These are phyloP conservation scores for Myiothlypis coronata DNA, from an alignment of 2,797 vertebrate species.

Conservation along the genomic window DNA sequence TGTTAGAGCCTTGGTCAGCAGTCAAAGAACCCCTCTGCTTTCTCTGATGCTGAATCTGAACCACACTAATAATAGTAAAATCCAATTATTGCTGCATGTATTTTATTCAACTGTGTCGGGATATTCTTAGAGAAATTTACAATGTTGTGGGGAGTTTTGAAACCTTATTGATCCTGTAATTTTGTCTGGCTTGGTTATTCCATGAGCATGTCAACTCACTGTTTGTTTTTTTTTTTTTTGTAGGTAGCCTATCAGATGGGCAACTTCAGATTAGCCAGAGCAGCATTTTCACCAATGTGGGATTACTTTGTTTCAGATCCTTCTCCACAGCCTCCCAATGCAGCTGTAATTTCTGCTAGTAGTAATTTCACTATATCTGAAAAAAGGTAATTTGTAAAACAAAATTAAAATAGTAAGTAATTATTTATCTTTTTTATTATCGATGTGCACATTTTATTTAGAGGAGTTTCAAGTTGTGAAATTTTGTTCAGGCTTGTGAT, in stretches of 20 bases:
- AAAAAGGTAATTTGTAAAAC: conserved; percentile 69
- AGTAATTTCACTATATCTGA: conserved; percentile 58
- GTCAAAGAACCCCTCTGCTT: background rate
- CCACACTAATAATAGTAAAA: background rate
- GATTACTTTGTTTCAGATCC: conserved; percentile 80
- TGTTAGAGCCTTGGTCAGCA: background rate
- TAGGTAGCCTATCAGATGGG: conserved; percentile 88
- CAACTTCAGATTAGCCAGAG: conserved; percentile 81
- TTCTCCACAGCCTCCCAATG: background rate
- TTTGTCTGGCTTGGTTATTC: background rate
- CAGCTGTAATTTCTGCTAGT: conserved; percentile 53
- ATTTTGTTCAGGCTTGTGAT: background rate
- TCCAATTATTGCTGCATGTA: conserved; percentile 17
- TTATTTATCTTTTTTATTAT: background rate
- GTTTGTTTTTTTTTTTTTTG: conserved; percentile 20
- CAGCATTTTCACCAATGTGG: conserved; percentile 85
- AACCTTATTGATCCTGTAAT: background rate
- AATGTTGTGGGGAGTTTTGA: background rate
- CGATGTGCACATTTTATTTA: background rate
- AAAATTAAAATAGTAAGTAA: background rate
- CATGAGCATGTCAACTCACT: background rate
- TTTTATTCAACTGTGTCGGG: conserved; percentile 53
- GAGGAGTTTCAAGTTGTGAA: background rate
- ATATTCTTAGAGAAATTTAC: conserved; percentile 23
- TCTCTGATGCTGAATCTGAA: background rate